Evolutionary conservation across 2,797 vertebrate species (phyloP).

Genomic region (Pampus argenteus): DNA sequence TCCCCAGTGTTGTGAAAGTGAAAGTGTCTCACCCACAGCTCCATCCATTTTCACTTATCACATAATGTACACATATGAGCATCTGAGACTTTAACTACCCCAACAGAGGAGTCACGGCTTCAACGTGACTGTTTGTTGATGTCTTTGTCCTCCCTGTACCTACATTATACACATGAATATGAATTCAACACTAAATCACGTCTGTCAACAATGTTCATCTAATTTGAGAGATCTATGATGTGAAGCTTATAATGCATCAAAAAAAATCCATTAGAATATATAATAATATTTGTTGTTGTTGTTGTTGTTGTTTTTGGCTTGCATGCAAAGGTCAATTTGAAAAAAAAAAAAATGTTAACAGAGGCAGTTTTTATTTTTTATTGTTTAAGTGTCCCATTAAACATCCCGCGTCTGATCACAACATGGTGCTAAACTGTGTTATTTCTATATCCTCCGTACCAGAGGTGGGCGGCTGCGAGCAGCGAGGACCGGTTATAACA

Average conservation of each 20-base stretch:
- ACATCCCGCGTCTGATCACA: neutral
- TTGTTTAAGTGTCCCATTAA: neutral
- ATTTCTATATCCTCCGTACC: constrained; percentile 8
- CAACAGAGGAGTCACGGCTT: neutral
- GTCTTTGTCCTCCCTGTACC: neutral
- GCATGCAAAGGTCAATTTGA: neutral
- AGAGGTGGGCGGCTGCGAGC: constrained; percentile 32
- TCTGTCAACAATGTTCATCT: neutral
- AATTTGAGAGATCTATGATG: neutral
- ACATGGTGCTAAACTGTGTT: neutral
- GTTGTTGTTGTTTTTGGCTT: no score
- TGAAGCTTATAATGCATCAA: neutral
- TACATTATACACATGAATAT: neutral
- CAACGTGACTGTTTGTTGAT: neutral
- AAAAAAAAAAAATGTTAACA: neutral
- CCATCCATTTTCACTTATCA: neutral
- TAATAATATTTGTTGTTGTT: neutral
- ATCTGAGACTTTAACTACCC: neutral
- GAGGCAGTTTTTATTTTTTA: rapidly evolving
- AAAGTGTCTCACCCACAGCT: constrained; percentile 30
- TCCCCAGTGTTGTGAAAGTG: constrained; percentile 54
- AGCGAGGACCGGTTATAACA: neutral
- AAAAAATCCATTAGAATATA: neutral
- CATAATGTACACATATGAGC: neutral
- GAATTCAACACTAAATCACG: neutral